Evolutionary conservation across 2,113 vertebrate genomes (phyloP), one percentile per base, ranked within the genome.

Genomic region (Chauna torquata): DNA sequence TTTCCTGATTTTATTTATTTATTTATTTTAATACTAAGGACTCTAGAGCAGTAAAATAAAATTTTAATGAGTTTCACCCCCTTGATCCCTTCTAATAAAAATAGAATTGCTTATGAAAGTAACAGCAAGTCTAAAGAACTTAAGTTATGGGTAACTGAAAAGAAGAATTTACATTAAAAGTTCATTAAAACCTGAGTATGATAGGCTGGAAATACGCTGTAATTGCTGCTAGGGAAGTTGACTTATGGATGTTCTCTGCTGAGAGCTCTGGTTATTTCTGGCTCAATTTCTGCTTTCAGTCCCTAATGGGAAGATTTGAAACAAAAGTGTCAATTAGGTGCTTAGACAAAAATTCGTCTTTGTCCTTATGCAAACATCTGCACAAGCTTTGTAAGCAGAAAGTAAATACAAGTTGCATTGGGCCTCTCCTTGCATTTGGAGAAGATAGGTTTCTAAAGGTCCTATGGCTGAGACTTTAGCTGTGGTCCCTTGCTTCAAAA

Each of bases 281-380:
- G 16, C 15, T 87, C 16, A n/a, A 2, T 91, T 94, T 86, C 74
- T 92, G 42, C 16, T 92, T 93, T 68, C 74, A 85, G 24, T 58
- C 77, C 36, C 62, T 82, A 88, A 85, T 18, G 27, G 42, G 12
- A 40, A 91, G 49, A 49, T 27, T 30, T 50, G 38, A 89, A 91
- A 82, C 32, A 65, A 85, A 79, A 69, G n/a, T 54, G 16, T 40
- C 44, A 54, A 14, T 81, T 71, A 75, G 34, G 81, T n/a, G 7
- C 34, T 62, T 75, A 59, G 45, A 44, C 58, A 75, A 77, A 61
- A 86, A 36, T 78, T 83, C 34, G 65, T 6, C 36, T 72, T 74
- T 72, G 11, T 78, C 22, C 8, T 88, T 71, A 22, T 7, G 10
- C 32, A 81, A 94, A 57, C 5, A 62, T 77, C 47, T 55, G 18